Percentiles rank a stretch among this genome's conserved stretches.
Conservation (phyloP, 2,888 invertebrate species). For the Loripinus fragilis region DNA sequence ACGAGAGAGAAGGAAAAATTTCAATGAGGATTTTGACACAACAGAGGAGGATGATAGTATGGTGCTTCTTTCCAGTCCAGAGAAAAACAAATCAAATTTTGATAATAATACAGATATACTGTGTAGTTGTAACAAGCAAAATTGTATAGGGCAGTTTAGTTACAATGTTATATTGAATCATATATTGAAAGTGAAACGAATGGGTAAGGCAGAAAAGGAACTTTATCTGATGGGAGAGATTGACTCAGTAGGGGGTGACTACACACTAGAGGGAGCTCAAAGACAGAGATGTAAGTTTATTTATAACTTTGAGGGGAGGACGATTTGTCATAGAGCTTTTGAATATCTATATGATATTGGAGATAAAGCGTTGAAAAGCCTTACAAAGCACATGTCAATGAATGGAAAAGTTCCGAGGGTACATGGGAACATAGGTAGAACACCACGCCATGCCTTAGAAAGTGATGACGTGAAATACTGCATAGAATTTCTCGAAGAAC, state of each 20-base stretch:
- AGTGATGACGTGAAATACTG: constrained; percentile 5
- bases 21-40: no score
- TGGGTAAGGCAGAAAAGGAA: constrained; percentile 5
- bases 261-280: neutral
- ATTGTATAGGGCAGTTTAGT: no score
- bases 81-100: no score
- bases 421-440: constrained; percentile 7
- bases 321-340: neutral
- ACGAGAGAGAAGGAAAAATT: no score
- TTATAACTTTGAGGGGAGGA: neutral
- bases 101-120: no score
- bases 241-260: neutral
- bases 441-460: neutral
- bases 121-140: no score
- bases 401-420: neutral
- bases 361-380: neutral
- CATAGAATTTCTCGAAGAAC: neutral
- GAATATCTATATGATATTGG: neutral
- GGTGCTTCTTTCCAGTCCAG: no score
- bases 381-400: neutral
- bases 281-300: neutral
- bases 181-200: neutral
- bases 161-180: neutral
- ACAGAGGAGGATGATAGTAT: no score
- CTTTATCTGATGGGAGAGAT: neutral